Evolutionary conservation across 1,140 invertebrate genomes (phyloP).

Genomic region (Hyposmocoma kahamanoa): DNA sequence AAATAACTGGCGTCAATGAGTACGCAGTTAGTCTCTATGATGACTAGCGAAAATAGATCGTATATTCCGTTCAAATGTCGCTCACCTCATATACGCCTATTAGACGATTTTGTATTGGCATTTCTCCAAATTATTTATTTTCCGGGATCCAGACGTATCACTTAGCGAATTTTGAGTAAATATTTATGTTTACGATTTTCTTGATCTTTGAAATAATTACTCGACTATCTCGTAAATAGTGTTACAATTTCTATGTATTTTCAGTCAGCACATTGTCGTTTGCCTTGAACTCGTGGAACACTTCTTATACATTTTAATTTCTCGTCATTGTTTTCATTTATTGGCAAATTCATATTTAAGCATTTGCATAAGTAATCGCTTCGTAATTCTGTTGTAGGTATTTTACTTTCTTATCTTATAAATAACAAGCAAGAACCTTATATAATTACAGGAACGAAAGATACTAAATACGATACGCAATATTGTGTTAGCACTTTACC

Average conservation of each 20-base stretch:
- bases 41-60: slow-evolving; percentile 45
- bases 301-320: too few species aligned
- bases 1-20: slow-evolving; percentile 1
- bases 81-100: slow-evolving; percentile 46
- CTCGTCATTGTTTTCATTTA: too few species aligned
- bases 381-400: too few species aligned
- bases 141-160: slow-evolving; percentile 22
- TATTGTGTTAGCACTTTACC: too few species aligned
- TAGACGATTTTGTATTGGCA: slow-evolving; percentile 51
- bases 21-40: slow-evolving; percentile 26
- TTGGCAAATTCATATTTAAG: too few species aligned
- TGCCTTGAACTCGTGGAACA: background rate
- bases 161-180: slow-evolving; percentile 18
- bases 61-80: slow-evolving; percentile 47
- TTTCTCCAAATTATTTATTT: slow-evolving; percentile 53
- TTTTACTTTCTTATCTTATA: too few species aligned
- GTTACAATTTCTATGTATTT: background rate
- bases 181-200: slow-evolving; percentile 24
- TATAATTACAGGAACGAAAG: too few species aligned
- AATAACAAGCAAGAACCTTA: too few species aligned
- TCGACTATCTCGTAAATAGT: background rate
- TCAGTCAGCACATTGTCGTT: background rate
- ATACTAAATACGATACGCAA: too few species aligned
- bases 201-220: background rate
- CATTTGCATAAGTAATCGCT: too few species aligned